These are phyloP conservation scores for Suillia variegata DNA, from an alignment of 2,888 invertebrate species.

Conservation along the genomic window DNA sequence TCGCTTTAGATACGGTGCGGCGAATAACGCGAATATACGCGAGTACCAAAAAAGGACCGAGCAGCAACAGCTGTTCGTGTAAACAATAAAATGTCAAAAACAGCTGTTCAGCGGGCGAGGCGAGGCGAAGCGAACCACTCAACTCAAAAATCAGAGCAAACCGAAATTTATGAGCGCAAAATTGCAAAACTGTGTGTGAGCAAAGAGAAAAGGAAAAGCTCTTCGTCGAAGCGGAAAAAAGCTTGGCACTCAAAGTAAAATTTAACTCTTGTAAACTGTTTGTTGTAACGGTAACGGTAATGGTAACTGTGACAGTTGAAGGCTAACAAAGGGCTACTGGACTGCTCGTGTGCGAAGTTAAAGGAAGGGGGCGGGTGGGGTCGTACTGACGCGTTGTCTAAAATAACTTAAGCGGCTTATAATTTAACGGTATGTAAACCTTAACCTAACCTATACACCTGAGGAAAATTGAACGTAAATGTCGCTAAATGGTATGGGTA, in stretches of 20 bases:
- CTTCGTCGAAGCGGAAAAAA: conserved; percentile 14
- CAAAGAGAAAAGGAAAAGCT: conserved; percentile 16
- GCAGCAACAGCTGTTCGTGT: conserved; percentile 2
- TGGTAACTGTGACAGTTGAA: conserved; percentile 46
- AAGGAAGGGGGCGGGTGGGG: conserved; percentile 29
- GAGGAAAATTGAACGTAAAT: too few relatives aligned
- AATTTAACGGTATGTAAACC: too few relatives aligned
- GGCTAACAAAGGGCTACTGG: conserved; percentile 29
- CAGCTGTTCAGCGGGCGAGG: conserved; percentile 18
- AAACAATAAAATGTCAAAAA: conserved; percentile 6
- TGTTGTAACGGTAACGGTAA: conserved; percentile 15
- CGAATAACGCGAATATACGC: too few relatives aligned
- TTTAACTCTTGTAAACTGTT: background rate
- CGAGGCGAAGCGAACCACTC: conserved; percentile 8
- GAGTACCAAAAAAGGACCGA: background rate
- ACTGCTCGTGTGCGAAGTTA: conserved; percentile 19
- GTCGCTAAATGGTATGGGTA: too few relatives aligned
- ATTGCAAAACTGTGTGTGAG: conserved; percentile 7
- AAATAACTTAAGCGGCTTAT: conserved; percentile 54
- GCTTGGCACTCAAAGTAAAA: conserved; percentile 26
- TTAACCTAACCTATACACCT: too few relatives aligned
- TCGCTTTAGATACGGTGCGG: too few relatives aligned
- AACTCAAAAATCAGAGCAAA: too few relatives aligned
- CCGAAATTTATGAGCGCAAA: background rate
- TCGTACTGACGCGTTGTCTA: conserved; percentile 12